Percentiles rank a stretch among this genome's conserved stretches.
Evolutionary conservation across 2,888 invertebrate species (phyloP).

Genomic region (Diloba caeruleocephala): DNA sequence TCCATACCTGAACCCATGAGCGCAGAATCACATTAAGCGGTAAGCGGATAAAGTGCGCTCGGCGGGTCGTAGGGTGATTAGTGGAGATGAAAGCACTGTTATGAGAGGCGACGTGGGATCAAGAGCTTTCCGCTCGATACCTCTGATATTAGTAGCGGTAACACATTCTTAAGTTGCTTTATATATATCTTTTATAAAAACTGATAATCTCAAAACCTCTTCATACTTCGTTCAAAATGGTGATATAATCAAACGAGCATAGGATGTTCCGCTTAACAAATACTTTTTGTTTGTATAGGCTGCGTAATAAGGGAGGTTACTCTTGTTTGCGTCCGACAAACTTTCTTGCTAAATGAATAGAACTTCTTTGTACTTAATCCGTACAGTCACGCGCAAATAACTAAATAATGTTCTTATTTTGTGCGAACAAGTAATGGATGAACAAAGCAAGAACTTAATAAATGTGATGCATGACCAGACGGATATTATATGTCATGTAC

Average conservation of each 20-base stretch:
- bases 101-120: slow-evolving; percentile 53
- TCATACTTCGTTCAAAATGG: slow-evolving; percentile 23
- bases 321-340: slow-evolving; percentile 68
- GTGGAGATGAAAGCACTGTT: slow-evolving; percentile 65
- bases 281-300: slow-evolving; percentile 69
- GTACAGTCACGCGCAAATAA: slow-evolving; percentile 48
- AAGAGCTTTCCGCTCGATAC: slow-evolving; percentile 58
- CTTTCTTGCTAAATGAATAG: slow-evolving; percentile 66
- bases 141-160: slow-evolving; percentile 44
- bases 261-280: slow-evolving; percentile 39
- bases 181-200: slow-evolving; percentile 40
- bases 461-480: slow-evolving; percentile 42
- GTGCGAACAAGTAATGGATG: slow-evolving; percentile 25
- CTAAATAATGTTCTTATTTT: slow-evolving; percentile 51
- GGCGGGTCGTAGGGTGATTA: slow-evolving; percentile 63
- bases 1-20: slow-evolving; percentile 37
- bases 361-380: slow-evolving; percentile 59
- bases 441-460: slow-evolving; percentile 33
- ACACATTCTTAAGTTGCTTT: slow-evolving; percentile 23
- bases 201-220: slow-evolving; percentile 28
- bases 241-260: slow-evolving; percentile 41
- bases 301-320: slow-evolving; percentile 69
- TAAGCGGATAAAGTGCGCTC: slow-evolving; percentile 72
- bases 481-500: slow-evolving; percentile 15
- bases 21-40: slow-evolving; percentile 70